phyloP scores from a whole-genome alignment of 2,113 vertebrate species.

The Oncorhynchus kisutch region DNA sequence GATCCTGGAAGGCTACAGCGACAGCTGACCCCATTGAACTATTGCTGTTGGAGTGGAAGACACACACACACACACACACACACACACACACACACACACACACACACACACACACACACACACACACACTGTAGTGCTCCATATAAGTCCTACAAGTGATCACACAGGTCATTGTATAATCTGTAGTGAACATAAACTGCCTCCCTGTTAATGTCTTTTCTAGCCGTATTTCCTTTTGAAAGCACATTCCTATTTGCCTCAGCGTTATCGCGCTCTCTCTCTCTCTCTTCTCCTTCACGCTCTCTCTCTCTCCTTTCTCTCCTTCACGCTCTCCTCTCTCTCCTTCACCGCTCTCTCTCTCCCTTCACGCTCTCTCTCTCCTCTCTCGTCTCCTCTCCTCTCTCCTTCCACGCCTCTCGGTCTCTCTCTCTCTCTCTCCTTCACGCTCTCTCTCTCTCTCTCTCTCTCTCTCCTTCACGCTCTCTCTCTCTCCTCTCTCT shows the following conservation, averaged over 20 bases:
- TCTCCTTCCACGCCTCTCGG: accelerated
- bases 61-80: not conserved
- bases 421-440: no score
- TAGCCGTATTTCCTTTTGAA: no score
- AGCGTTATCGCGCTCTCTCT: no score
- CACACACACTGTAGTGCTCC: not conserved
- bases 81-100: not conserved
- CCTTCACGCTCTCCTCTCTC: no score
- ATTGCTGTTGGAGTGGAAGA: not conserved
- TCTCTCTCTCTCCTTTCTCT: no score
- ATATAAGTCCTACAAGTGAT: no score
- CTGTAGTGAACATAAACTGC: not conserved
- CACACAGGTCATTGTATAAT: not conserved
- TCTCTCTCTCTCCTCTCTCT: no score
- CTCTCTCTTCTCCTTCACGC: accelerated
- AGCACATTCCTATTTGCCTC: no score
- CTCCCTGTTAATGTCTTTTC: not conserved
- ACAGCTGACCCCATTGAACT: not conserved
- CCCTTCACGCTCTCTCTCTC: no score
- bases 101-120: not conserved
- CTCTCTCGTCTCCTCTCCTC: no score
- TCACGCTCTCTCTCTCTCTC: no score
- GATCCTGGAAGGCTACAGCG: not conserved
- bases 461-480: accelerated
- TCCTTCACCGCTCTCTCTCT: no score